Base-by-base conservation (phyloP, 2,113 vertebrate species). In the Pachypanchax playfairii region DNA sequence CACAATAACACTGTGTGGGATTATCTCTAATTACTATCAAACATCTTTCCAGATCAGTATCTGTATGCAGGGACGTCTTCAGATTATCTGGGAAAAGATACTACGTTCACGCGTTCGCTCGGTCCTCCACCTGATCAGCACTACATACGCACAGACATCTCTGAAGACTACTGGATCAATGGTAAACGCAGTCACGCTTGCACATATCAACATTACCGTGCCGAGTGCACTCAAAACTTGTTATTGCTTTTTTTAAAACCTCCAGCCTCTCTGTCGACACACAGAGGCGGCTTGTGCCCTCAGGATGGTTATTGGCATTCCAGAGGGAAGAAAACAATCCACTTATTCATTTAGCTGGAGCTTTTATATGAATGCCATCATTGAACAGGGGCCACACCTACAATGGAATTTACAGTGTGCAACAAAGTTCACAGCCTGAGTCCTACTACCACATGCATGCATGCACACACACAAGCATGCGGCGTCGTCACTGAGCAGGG, bases 1-100 rank as follows among this genome's bases (percentile, higher is more conserved):
- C 15, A 14, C 24, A 48, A 26, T 26, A 26, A 53, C 21, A n/a
- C 5, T 11, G 4, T 21, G 25, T 49, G 39, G 29, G 8, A 9
- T 22, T 9, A 28, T 57, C n/a, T 33, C 0, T 54, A n/a, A 28
- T 41, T 7, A 18, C 31, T 25, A n/a, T 20, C 13, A 25, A 24
- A 71, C 26, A 15, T 48, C 2, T 62, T 1, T 78, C 20, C 75
- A 99, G 96, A 96, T 88, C 94, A 94, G 53, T 95, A 94, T 86
- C 92, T 99, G 68, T 99, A 97, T 68, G 93, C 91, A 52, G 97
- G 97, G 80, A 98, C 96, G 11, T 95, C 95, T 13, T 98, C 95
- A 26, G 96, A 98, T 91, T 99, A 98, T 86, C 93, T 98, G 85
- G 96, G 97, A 75, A 98, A 98, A 83, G 97, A 98, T 67, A 94